Percentiles rank a stretch among this genome's conserved stretches.
Evolutionary conservation across 2,888 invertebrate species (phyloP).

Genomic region (Tryphoninae sp.): DNA sequence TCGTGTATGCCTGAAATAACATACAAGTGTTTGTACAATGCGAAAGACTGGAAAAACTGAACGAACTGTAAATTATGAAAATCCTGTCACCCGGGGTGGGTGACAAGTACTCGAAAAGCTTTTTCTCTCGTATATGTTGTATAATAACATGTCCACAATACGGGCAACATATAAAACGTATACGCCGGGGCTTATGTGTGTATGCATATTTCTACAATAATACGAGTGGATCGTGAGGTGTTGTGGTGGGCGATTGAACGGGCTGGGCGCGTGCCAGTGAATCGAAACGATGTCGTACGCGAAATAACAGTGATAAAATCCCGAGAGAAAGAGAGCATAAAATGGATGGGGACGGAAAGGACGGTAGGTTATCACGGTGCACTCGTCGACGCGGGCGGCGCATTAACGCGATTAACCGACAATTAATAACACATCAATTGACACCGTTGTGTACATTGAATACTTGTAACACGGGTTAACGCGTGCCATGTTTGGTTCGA

Average conservation of each 20-base stretch:
- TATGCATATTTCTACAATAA: constrained; percentile 35
- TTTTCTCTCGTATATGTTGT: constrained; percentile 30
- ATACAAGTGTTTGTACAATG: constrained; percentile 55
- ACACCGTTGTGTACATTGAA: constrained; percentile 79
- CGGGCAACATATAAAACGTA: constrained; percentile 38
- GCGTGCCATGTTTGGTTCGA: background rate
- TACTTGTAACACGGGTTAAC: constrained; percentile 78
- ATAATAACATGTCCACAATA: constrained; percentile 52
- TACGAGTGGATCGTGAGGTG: constrained; percentile 59
- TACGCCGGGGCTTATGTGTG: constrained; percentile 24
- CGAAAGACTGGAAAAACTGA: constrained; percentile 76
- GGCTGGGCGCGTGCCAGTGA: constrained; percentile 78
- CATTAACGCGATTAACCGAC: constrained; percentile 81
- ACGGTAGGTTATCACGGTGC: constrained; percentile 45
- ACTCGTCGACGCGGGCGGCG: constrained; percentile 68
- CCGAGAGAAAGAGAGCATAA: constrained; percentile 50
- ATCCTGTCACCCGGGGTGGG: constrained; percentile 68
- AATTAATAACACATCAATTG: constrained; percentile 81
- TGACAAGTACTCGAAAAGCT: constrained; percentile 52
- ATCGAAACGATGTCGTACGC: constrained; percentile 76
- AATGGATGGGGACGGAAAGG: constrained; percentile 7
- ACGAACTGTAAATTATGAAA: constrained; percentile 80
- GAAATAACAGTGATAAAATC: constrained; percentile 77
- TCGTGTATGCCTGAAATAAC: constrained; percentile 22
- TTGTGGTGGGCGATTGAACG: constrained; percentile 66